Base-by-base conservation (phyloP, 2,113 vertebrate species). In the Oncorhynchus nerka region DNA sequence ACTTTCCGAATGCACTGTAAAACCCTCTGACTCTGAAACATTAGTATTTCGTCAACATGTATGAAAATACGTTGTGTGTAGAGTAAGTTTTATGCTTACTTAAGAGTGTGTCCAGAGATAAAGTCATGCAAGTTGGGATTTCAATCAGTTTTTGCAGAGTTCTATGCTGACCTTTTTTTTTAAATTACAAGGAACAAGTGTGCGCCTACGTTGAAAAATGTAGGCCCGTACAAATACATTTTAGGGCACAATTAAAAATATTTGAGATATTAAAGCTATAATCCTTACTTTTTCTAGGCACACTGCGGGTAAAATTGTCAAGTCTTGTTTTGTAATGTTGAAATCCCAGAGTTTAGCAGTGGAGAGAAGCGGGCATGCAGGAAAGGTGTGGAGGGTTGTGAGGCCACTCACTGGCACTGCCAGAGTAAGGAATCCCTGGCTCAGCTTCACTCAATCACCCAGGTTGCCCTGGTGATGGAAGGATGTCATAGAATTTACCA, bases 311-410 rank as follows among this genome's bases (percentile, higher is more conserved):
- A 45, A 45, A 45, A 45, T 11, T 45, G 39, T 45, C 9, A 11
- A 45, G 8, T 45, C 39, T 3, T 45, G 9, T 45, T 79, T 68
- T 69, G 20, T 82, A 78, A 85, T 85, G 87, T 90, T 88, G 86
- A 67, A 26, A 8, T 19, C 66, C 75, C 79, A 71, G 75, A 24
- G 28, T 13, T 55, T 55, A 48, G 39, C 26, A 68, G 32, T 65
- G 65, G 26, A 19, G 15, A 7, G 59, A 28, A 70, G 62, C 83
- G 82, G 83, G 28, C 28, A 5, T 34, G 15, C 32, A 83, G 86
- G 79, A 86, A 76, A 83, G 85, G 82, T 78, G 86, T 84, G 73
- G 85, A 8, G 55, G 39, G 15, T 16, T 39, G 30, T 4, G 79
- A 76, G 24, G 34, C 26, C 68, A 76, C 39, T 48, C 24, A 70